Percentiles rank a stretch among this genome's conserved stretches.
Conservation (phyloP, 2,888 invertebrate genomes). For the Hofmannophila pseudospretella region DNA sequence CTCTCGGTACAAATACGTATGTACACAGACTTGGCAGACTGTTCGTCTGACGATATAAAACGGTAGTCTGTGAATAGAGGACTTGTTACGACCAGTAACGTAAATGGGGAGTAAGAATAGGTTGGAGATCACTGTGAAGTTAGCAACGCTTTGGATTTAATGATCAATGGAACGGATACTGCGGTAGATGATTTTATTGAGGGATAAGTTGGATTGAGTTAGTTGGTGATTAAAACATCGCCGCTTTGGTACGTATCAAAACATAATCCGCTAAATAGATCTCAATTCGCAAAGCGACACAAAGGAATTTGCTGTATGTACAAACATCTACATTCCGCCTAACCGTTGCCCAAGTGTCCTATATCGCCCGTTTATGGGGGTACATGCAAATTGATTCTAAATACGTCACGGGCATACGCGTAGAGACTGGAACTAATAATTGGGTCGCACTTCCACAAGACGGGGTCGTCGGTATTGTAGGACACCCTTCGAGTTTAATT, state of each 20-base stretch:
- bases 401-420: slow-evolving; percentile 23
- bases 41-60: background rate
- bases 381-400: slow-evolving; percentile 14
- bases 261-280: no score
- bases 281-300: no score
- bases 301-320: no score
- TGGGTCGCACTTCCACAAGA: slow-evolving; percentile 31
- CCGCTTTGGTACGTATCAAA: no score
- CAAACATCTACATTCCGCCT: no score
- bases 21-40: background rate
- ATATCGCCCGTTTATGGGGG: background rate
- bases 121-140: no score
- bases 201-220: no score
- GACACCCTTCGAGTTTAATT: slow-evolving; percentile 2
- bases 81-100: background rate
- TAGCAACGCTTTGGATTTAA: no score
- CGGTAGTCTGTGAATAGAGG: background rate
- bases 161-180: no score
- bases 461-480: slow-evolving; percentile 13
- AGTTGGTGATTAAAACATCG: no score
- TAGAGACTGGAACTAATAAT: slow-evolving; percentile 29
- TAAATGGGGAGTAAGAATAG: background rate
- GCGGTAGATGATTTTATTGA: no score
- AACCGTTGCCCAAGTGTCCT: no score
- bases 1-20: background rate